These are phyloP conservation scores for Hipposideros armiger DNA, from an alignment of 2,113 vertebrate species.

Conservation along the genomic window DNA sequence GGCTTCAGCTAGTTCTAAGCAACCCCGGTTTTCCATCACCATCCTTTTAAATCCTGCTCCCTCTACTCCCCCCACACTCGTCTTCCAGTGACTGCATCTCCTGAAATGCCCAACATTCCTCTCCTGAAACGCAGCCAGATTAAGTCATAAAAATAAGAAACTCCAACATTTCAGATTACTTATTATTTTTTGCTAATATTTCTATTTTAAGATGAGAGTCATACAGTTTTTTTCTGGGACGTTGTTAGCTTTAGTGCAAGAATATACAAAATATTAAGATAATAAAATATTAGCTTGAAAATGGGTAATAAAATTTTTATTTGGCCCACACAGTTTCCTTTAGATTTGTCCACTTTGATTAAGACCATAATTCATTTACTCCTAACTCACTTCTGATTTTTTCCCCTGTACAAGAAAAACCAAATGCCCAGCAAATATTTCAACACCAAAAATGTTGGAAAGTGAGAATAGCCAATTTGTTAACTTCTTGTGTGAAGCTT, in stretches of 20 bases:
- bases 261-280: constrained; percentile 52
- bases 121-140: constrained; percentile 34
- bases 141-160: constrained; percentile 45
- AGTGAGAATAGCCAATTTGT: neutral
- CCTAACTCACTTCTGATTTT: constrained; percentile 13
- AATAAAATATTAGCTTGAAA: constrained; percentile 48
- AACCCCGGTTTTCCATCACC: neutral
- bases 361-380: neutral
- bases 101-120: neutral
- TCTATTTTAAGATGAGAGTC: constrained; percentile 45
- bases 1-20: neutral
- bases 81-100: neutral
- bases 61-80: neutral
- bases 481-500: constrained; percentile 32
- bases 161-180: neutral
- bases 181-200: constrained; percentile 12
- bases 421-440: neutral
- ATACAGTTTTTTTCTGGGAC: constrained; percentile 16
- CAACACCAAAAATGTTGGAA: neutral
- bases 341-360: constrained; percentile 10
- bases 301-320: neutral
- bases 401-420: neutral
- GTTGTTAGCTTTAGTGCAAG: constrained; percentile 13
- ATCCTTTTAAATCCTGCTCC: neutral
- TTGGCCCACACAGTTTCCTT: neutral